Percentiles rank a stretch among this genome's conserved stretches.
Conservation (phyloP, 2,113 vertebrate genomes). For the Mionectes macconnelli region DNA sequence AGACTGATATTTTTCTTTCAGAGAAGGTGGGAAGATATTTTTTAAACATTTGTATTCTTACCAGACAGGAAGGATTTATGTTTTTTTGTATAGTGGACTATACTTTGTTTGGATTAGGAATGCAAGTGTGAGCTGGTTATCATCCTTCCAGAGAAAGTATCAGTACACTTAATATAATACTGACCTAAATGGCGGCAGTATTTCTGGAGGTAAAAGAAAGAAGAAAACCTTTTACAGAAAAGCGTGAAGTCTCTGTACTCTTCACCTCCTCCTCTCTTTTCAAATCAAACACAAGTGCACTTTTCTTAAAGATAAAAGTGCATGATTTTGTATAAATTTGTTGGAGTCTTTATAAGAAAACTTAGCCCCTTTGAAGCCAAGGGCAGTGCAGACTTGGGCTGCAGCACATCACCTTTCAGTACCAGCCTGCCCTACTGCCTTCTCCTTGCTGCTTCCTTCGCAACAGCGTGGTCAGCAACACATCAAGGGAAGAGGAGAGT, state of each 20-base stretch:
- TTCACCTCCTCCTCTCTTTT: neutral
- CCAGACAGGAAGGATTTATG: neutral
- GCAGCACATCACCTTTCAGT: neutral
- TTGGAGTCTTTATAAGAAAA: neutral
- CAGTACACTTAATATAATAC: neutral
- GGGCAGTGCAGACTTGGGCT: fast-evolving
- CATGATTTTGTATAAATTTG: fast-evolving
- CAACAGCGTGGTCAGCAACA: neutral
- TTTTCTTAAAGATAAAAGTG: neutral
- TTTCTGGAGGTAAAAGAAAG: neutral
- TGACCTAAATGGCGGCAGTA: neutral
- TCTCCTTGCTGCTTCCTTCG: neutral
- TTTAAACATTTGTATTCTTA: neutral
- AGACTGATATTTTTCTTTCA: neutral
- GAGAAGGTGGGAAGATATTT: neutral
- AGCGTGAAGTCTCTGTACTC: neutral
- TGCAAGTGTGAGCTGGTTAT: neutral
- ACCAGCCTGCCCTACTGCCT: neutral
- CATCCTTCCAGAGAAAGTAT: neutral
- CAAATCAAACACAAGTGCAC: neutral
- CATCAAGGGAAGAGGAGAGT: neutral
- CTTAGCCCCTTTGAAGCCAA: neutral
- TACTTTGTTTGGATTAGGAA: neutral
- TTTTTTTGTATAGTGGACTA: neutral
- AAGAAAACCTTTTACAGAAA: neutral